These are phyloP conservation scores for Sciurus carolinensis DNA, from an alignment of 2,797 vertebrate genomes.

Conservation along the genomic window DNA sequence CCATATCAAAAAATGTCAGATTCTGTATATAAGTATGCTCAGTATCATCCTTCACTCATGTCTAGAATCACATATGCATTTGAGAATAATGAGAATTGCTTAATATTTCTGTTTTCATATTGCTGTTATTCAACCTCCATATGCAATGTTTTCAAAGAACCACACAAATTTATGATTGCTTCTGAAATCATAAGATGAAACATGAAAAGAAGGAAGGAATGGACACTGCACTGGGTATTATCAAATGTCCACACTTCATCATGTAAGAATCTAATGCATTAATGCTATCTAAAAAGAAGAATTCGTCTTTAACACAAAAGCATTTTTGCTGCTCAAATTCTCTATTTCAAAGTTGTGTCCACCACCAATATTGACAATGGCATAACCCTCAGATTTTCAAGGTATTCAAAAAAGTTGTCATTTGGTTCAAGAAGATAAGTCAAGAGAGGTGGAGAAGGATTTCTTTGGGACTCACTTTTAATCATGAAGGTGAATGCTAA, in stretches of 20 bases:
- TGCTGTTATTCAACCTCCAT: neutral
- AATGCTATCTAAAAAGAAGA: neutral
- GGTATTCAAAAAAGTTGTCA: neutral
- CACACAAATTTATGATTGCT: neutral
- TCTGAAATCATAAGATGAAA: neutral
- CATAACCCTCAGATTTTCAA: neutral
- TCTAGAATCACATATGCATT: neutral
- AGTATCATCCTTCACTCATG: neutral
- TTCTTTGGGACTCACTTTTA: neutral
- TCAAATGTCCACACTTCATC: neutral
- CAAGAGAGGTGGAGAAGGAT: neutral
- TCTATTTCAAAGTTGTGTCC: neutral
- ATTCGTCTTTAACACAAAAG: neutral
- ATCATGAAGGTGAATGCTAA: neutral
- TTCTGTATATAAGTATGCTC: neutral
- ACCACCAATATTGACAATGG: neutral
- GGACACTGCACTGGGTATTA: neutral
- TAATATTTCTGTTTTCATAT: neutral
- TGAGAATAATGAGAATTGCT: neutral
- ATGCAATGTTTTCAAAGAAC: neutral
- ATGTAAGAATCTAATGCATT: neutral
- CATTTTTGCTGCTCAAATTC: neutral
- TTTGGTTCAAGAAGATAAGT: neutral
- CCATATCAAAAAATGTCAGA: neutral
- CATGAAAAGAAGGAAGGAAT: neutral